phyloP scores from a whole-genome alignment of 2,113 vertebrate species.

The Pseudopodoces humilis region DNA sequence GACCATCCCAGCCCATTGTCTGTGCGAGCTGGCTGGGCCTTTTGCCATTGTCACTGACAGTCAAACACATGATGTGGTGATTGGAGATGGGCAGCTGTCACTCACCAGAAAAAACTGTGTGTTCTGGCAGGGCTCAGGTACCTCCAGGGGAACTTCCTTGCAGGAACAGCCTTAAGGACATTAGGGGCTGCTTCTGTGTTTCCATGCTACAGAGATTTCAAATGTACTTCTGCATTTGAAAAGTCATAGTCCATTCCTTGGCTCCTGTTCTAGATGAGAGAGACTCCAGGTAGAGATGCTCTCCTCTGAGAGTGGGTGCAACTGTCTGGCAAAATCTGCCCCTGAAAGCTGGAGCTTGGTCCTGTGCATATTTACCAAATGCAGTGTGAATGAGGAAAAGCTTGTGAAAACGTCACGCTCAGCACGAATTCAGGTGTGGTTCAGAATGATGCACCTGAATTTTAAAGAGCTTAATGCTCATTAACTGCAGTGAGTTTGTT shows the following conservation, averaged over 20 bases:
- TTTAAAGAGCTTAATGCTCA: background rate
- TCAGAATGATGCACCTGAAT: background rate
- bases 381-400: accelerated
- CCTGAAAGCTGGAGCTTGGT: background rate
- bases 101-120: background rate
- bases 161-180: background rate
- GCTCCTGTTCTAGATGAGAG: background rate
- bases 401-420: background rate
- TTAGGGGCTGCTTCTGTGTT: background rate
- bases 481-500: background rate
- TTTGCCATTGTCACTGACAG: background rate
- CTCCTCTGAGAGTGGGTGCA: background rate
- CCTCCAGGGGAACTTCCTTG: background rate
- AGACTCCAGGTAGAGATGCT: background rate
- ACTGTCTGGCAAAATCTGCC: background rate
- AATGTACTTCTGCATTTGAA: background rate
- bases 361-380: background rate
- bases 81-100: accelerated
- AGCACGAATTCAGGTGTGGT: background rate
- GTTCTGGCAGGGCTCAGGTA: background rate
- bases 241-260: background rate
- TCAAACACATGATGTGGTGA: background rate
- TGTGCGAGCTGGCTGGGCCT: background rate
- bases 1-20: background rate
- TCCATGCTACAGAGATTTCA: background rate